These are phyloP conservation scores for Rhabdomys dilectus DNA, from an alignment of 2,113 vertebrate genomes.

Conservation along the genomic window DNA sequence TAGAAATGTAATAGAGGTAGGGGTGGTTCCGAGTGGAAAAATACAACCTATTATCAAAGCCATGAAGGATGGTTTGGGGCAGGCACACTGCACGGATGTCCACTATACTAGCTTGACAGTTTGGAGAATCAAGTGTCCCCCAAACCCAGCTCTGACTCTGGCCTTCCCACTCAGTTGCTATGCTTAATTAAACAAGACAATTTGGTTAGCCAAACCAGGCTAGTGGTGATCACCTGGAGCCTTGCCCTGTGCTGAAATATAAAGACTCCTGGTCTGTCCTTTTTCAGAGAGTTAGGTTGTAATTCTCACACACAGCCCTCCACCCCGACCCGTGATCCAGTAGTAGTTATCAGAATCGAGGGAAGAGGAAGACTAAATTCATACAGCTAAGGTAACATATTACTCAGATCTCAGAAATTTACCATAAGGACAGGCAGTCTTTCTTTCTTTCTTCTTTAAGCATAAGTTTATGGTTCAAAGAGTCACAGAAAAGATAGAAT, in stretches of 20 bases:
- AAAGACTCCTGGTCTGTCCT: neutral
- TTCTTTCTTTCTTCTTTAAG: neutral
- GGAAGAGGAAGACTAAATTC: neutral
- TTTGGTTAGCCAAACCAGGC: neutral
- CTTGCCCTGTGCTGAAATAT: neutral
- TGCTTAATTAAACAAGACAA: neutral
- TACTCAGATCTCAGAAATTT: neutral
- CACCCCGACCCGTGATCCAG: neutral
- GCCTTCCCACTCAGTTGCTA: neutral
- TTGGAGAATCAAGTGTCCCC: neutral
- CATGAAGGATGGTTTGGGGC: neutral
- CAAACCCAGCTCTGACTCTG: neutral
- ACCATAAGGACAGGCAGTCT: neutral
- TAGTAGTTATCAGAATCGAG: neutral
- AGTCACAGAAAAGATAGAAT: constrained; percentile 15
- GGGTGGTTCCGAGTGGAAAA: neutral
- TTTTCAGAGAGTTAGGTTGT: neutral
- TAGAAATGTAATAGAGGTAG: neutral
- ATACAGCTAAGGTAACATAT: neutral
- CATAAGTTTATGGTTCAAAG: constrained; percentile 15
- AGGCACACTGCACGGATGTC: neutral
- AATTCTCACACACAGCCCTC: neutral
- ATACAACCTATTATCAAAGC: neutral
- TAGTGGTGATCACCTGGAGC: neutral
- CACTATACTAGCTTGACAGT: neutral